Evolutionary conservation across 1,140 invertebrate species (phyloP).

Genomic region (Drosophila arizonae): DNA sequence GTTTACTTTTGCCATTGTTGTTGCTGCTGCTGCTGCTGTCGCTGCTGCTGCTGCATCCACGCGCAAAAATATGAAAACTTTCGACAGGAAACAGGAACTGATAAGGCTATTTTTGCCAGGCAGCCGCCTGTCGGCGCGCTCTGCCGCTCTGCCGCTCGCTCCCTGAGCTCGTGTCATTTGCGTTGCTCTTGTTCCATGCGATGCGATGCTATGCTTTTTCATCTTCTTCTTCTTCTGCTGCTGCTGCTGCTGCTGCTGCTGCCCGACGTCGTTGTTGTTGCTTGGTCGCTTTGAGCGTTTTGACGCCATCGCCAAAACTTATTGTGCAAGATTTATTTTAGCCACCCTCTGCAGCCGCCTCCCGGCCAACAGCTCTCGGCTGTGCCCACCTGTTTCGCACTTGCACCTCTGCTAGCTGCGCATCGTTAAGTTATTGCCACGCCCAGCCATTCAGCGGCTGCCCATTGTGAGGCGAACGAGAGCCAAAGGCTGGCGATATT

Average conservation of each 20-base stretch:
- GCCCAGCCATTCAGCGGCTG: slow-evolving; percentile 22
- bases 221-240: background rate
- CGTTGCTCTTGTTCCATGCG: slow-evolving; percentile 45
- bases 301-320: slow-evolving; percentile 60
- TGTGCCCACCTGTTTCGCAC: slow-evolving; percentile 28
- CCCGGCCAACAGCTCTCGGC: slow-evolving; percentile 1
- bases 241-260: background rate
- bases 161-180: slow-evolving; percentile 67
- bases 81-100: slow-evolving; percentile 82
- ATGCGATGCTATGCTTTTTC: slow-evolving; percentile 13
- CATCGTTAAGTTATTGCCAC: slow-evolving; percentile 74
- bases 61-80: slow-evolving; percentile 82
- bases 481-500: background rate
- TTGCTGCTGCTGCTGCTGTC: slow-evolving; percentile 9
- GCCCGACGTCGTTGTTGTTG: background rate
- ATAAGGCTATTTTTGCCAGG: slow-evolving; percentile 81
- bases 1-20: slow-evolving; percentile 61
- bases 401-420: slow-evolving; percentile 46
- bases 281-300: slow-evolving; percentile 61
- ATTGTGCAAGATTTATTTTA: slow-evolving; percentile 74
- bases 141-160: slow-evolving; percentile 4
- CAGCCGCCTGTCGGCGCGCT: slow-evolving; percentile 49
- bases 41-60: slow-evolving; percentile 52
- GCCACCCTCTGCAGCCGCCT: slow-evolving; percentile 1
- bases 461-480: slow-evolving; percentile 19